Base-by-base conservation (phyloP, 2,888 invertebrate species). In the Scotopteryx bipunctaria region DNA sequence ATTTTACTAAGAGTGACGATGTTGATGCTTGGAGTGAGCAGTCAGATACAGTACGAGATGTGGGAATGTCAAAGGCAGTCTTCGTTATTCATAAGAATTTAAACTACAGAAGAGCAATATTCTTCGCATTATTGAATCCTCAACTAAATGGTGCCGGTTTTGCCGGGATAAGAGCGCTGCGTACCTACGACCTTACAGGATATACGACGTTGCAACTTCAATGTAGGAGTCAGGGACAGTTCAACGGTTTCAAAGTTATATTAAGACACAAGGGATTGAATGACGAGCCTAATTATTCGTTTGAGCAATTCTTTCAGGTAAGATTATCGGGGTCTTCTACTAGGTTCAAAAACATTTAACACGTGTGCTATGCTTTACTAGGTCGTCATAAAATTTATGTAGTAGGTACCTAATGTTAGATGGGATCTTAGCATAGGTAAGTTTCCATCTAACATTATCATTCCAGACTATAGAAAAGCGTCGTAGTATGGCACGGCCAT, bases 121-220 rank as follows among this genome's bases (percentile, higher is more conserved):
- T 94, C 62, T 94, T 94, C 63, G 91, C 92, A 2, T 75, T 94
- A 37, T 69, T 94, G 14, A 94, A 93, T 69, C 94, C 94, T 2
- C 94, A 94, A 76, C 84, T 91, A 5, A 93, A 94, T 59, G 94
- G 94, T 0, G 94, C 94, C 14, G 93, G 93, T 1, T 94, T 94
- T 72, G 93, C 93, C 19, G 94, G 94, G 6, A 86, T 93, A 55
- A 76, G 92, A 55, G 90, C 86, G n/a, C 64, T 80, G 8, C 86
- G 83, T 5, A 69, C 80, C 14, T 86, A 92, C 48, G 76, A 94
- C 67, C 76, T 94, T 3, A 80, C 83, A 0, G 83, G 81, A 5
- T 88, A 83, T 60, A 78, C 81, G 0, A 85, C 86, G 56, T 72
- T 94, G 13, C 85, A 91, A 66, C 73, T 94, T 5, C 78, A 76